phyloP scores from a whole-genome alignment of 2,888 invertebrate species.

The Drosophila kambysellisi region DNA sequence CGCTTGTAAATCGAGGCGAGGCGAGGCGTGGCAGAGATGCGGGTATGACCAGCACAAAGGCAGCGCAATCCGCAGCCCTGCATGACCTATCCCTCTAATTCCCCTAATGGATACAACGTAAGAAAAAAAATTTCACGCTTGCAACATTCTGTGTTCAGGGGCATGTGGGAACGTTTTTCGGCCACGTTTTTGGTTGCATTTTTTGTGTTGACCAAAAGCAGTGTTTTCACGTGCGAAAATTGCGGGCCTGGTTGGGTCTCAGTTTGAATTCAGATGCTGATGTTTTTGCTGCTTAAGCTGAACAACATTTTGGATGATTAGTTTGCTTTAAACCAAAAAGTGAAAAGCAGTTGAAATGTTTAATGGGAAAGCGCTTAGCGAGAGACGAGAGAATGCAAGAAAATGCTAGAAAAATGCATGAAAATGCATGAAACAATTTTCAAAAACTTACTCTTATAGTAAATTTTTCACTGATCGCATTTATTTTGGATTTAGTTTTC shows the following conservation, averaged over 20 bases:
- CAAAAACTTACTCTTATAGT: conserved; percentile 66
- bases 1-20: conserved; percentile 16
- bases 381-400: conserved; percentile 38
- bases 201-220: conserved; percentile 29
- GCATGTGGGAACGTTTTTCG: not conserved
- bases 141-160: conserved; percentile 16
- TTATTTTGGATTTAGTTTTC: conserved; percentile 53
- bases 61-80: conserved; percentile 15
- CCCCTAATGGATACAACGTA: not conserved
- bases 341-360: conserved; percentile 29
- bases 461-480: conserved; percentile 64
- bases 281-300: conserved; percentile 15
- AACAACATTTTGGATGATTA: conserved; percentile 58
- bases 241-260: conserved; percentile 36
- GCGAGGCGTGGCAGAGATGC: conserved; percentile 23
- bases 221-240: conserved; percentile 49
- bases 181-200: conserved; percentile 22
- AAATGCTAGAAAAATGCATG: conserved; percentile 38
- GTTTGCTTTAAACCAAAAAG: conserved; percentile 43
- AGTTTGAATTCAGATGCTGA: conserved; percentile 27
- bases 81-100: not conserved
- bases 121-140: conserved; percentile 53
- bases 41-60: conserved; percentile 36
- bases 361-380: conserved; percentile 58
- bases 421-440: conserved; percentile 13